These are phyloP conservation scores for Mus spretus DNA, from an alignment of 2,797 vertebrate species.

Conservation along the genomic window DNA sequence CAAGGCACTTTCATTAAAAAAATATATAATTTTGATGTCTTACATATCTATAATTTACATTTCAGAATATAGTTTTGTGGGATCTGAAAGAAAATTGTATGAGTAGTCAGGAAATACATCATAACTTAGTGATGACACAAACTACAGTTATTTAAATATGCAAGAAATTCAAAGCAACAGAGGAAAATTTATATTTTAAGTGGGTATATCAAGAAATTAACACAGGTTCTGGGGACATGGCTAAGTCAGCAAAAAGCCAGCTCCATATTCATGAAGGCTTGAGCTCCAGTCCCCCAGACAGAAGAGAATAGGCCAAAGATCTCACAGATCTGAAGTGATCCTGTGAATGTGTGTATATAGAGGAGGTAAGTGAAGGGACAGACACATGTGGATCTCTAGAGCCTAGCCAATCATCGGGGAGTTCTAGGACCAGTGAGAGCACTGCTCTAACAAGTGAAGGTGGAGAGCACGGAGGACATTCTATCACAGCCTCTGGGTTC, in stretches of 20 bases:
- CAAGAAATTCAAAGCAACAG: not conserved
- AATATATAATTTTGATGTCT: constrained; percentile 29
- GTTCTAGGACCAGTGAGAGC: not conserved
- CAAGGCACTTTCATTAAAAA: not conserved
- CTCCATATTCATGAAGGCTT: not conserved
- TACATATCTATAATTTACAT: not conserved
- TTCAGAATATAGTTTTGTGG: not conserved
- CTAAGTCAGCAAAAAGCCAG: not conserved
- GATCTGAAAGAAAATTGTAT: not conserved
- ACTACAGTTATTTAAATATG: not conserved
- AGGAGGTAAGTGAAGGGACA: not conserved
- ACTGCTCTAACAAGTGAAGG: not conserved
- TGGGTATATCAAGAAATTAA: not conserved
- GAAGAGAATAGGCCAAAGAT: not conserved
- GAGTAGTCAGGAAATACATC: constrained; percentile 42
- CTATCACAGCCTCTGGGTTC: not conserved
- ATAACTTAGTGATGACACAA: not conserved
- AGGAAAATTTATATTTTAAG: constrained; percentile 43
- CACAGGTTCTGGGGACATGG: not conserved
- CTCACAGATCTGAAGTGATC: not conserved
- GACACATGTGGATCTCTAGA: not conserved
- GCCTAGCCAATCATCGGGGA: not conserved
- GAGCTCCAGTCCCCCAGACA: not conserved
- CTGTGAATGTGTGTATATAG: not conserved
- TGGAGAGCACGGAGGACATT: not conserved